Evolutionary conservation across 1,140 invertebrate species (phyloP).

Genomic region (Leptinotarsa defecta): DNA sequence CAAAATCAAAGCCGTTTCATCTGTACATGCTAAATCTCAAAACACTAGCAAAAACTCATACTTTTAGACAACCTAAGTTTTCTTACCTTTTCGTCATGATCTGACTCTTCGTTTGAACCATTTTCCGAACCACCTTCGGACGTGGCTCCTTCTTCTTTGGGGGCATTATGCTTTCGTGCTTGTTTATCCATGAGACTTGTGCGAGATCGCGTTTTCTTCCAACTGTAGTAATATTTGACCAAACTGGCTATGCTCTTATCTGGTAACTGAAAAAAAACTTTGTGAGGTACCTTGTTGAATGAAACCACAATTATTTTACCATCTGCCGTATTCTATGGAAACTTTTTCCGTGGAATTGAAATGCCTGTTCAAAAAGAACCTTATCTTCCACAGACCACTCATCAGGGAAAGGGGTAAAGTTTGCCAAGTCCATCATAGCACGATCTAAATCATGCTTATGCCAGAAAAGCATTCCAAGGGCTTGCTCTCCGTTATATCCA

Average conservation of each 20-base stretch:
- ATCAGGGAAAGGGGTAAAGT: slow-evolving; percentile 97
- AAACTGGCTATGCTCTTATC: slow-evolving; percentile 95
- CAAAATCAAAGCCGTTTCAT: background rate
- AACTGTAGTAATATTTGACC: slow-evolving; percentile 98
- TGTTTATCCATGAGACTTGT: slow-evolving; percentile 93
- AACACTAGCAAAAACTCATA: background rate
- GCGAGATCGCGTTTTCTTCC: slow-evolving; percentile 93
- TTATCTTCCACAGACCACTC: slow-evolving; percentile 99
- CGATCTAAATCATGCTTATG: slow-evolving; percentile 95
- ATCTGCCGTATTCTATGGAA: slow-evolving; percentile 97
- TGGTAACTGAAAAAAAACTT: slow-evolving; percentile 70
- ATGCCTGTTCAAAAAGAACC: slow-evolving; percentile 96
- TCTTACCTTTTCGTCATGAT: slow-evolving; percentile 87
- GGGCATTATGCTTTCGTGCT: slow-evolving; percentile 71
- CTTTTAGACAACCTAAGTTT: background rate
- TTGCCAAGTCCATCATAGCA: slow-evolving; percentile 89
- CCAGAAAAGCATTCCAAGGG: slow-evolving; percentile 97
- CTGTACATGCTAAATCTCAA: background rate
- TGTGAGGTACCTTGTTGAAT: background rate
- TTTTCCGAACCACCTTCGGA: slow-evolving; percentile 76
- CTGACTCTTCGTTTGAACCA: slow-evolving; percentile 84
- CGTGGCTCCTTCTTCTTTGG: slow-evolving; percentile 59
- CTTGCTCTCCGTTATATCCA: slow-evolving; percentile 97
- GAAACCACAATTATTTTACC: slow-evolving; percentile 65
- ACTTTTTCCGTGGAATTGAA: slow-evolving; percentile 97